These are phyloP conservation scores for Drosophila ficusphila DNA, from an alignment of 1,140 invertebrate genomes.

Conservation along the genomic window DNA sequence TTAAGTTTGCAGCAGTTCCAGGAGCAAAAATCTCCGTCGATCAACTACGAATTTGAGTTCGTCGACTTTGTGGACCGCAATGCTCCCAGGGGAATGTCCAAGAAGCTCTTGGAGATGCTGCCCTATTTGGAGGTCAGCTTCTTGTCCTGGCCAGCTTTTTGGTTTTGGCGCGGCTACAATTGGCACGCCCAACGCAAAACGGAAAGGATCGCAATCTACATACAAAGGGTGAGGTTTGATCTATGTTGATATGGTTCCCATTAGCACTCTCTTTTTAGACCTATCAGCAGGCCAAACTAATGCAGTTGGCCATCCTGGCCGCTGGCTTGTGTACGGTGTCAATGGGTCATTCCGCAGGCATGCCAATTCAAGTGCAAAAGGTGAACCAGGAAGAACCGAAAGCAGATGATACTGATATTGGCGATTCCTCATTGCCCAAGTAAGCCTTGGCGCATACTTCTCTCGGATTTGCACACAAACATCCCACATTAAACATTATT, in stretches of 20 bases:
- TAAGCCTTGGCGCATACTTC: conserved; percentile 11
- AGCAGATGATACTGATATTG: background rate
- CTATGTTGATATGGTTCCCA: too few relatives aligned
- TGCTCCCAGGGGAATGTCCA: conserved; percentile 50
- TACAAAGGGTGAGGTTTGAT: conserved; percentile 43
- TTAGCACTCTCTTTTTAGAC: conserved; percentile 33
- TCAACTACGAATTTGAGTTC: conserved; percentile 49
- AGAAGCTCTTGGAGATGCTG: conserved; percentile 46
- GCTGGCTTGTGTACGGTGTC: conserved; percentile 42
- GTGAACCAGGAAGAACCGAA: background rate
- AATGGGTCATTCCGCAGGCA: background rate
- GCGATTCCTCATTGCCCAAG: background rate
- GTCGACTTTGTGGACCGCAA: conserved; percentile 58
- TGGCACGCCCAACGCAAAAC: conserved; percentile 53
- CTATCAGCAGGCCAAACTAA: conserved; percentile 64
- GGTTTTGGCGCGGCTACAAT: conserved; percentile 60
- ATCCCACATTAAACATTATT: background rate
- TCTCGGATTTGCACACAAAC: background rate
- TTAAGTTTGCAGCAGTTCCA: background rate
- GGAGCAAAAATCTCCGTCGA: background rate
- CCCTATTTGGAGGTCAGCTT: conserved; percentile 60
- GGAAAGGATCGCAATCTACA: conserved; percentile 52
- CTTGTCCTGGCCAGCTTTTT: conserved; percentile 66
- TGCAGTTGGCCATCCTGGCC: conserved; percentile 57
- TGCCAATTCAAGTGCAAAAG: conserved; percentile 12